Conservation (phyloP, 2,797 vertebrate species). For the Erpetoichthys calabaricus region DNA sequence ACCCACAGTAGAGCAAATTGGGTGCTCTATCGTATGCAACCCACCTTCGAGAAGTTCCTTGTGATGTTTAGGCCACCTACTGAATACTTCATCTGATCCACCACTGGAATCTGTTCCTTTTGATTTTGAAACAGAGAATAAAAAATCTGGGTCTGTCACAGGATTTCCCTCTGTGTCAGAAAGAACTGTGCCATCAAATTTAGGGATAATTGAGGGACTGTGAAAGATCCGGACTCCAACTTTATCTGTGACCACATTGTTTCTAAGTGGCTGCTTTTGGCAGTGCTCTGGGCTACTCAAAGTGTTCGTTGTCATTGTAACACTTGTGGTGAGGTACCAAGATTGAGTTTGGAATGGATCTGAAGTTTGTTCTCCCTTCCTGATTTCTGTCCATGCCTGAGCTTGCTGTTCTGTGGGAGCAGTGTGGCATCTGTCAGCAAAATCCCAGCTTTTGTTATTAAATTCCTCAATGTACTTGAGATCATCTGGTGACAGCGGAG, state of each 20-base stretch:
- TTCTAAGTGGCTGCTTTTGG: slow-evolving; percentile 59
- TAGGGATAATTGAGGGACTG: slow-evolving; percentile 59
- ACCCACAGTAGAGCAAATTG: slow-evolving; percentile 66
- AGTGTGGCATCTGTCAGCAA: slow-evolving; percentile 27
- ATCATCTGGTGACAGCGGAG: slow-evolving; percentile 89
- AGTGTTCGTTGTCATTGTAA: slow-evolving; percentile 88
- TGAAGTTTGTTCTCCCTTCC: slow-evolving; percentile 29
- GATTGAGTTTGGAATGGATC: slow-evolving; percentile 67
- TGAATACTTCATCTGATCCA: slow-evolving; percentile 56
- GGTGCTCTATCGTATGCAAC: slow-evolving; percentile 52
- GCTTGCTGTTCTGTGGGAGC: slow-evolving; percentile 35
- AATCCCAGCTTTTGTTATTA: slow-evolving; percentile 80
- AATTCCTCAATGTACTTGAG: slow-evolving; percentile 97
- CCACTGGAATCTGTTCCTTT: slow-evolving; percentile 48
- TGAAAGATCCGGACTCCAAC: slow-evolving; percentile 65
- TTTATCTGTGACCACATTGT: slow-evolving; percentile 49
- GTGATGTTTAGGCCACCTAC: slow-evolving; percentile 61
- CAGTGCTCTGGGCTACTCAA: slow-evolving; percentile 78
- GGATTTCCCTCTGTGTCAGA: slow-evolving; percentile 31
- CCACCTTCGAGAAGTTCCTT: slow-evolving; percentile 59
- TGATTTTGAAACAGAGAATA: slow-evolving; percentile 41
- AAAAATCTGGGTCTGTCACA: slow-evolving; percentile 32
- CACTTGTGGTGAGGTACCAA: slow-evolving; percentile 90
- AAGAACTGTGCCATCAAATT: slow-evolving; percentile 38
- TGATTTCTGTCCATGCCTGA: slow-evolving; percentile 45